Evolutionary conservation across 1,140 invertebrate species (phyloP).

Genomic region (Drosophila mayri): DNA sequence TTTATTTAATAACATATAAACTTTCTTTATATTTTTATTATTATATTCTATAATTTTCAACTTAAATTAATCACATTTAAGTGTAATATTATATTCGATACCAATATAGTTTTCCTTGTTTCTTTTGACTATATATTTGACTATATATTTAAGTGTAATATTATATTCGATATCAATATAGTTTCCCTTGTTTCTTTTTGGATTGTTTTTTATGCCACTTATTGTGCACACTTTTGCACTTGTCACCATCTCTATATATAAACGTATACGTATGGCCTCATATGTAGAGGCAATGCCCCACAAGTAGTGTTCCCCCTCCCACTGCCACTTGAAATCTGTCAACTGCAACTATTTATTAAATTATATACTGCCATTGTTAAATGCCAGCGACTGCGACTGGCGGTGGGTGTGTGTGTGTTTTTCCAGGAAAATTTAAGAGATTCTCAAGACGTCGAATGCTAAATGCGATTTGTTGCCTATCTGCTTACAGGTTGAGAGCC

Average conservation of each 20-base stretch:
- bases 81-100: constrained; percentile 3
- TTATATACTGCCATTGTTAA: constrained; percentile 80
- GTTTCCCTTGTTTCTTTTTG: constrained; percentile 13
- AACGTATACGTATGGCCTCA: constrained; percentile 29
- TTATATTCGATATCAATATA: neutral
- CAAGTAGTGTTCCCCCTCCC: constrained; percentile 42
- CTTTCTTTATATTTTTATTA: neutral
- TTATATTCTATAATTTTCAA: neutral
- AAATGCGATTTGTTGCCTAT: constrained; percentile 65
- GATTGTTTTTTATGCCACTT: constrained; percentile 73
- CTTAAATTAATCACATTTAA: neutral
- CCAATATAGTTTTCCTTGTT: neutral
- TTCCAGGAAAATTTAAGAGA: constrained; percentile 48
- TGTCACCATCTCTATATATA: constrained; percentile 56
- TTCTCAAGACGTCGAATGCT: constrained; percentile 37
- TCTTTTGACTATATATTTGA: constrained; percentile 21
- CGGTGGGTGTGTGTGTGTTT: neutral
- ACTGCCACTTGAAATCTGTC: constrained; percentile 78
- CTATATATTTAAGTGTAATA: too few species aligned
- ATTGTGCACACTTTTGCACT: constrained; percentile 74
- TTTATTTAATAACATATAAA: neutral
- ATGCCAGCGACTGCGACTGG: constrained; percentile 56
- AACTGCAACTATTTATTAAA: constrained; percentile 84
- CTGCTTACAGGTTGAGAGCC: constrained; percentile 60
- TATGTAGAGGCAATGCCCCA: constrained; percentile 53